Conservation (phyloP, 1,140 invertebrate species). For the Coenobita brevimanus region DNA sequence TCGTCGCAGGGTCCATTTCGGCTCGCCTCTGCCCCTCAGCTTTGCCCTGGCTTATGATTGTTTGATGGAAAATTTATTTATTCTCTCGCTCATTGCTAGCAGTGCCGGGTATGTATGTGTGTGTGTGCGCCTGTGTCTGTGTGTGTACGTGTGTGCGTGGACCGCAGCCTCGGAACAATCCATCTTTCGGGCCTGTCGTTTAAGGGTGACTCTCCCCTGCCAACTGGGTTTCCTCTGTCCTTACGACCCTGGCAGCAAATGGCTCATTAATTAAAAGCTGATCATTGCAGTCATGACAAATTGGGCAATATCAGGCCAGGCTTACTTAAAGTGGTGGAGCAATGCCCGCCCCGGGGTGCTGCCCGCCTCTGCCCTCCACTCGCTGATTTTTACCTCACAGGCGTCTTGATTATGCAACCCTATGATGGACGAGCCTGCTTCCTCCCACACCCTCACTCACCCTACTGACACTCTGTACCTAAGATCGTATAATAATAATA, state of each 20-base stretch:
- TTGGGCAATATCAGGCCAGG: conserved; percentile 50
- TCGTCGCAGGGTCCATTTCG: neutral
- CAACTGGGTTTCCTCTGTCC: neutral
- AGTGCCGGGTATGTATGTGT: neutral
- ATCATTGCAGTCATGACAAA: conserved; percentile 50
- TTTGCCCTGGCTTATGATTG: conserved; percentile 34
- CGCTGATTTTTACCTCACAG: no score
- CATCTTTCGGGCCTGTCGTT: neutral
- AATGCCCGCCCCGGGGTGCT: no score
- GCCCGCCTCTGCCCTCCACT: no score
- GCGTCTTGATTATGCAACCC: no score
- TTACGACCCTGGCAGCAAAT: conserved; percentile 10
- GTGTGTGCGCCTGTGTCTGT: no score
- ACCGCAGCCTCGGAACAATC: neutral
- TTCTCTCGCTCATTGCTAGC: conserved; percentile 57
- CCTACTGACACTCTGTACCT: no score
- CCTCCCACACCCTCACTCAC: no score
- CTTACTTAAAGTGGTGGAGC: conserved; percentile 49
- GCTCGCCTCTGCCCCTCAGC: neutral
- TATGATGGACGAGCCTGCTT: no score
- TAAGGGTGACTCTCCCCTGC: neutral
- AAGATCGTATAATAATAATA: no score
- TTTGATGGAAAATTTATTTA: conserved; percentile 58
- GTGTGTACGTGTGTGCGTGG: no score
- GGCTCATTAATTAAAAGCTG: conserved; percentile 57